Conservation (phyloP, 35 echinoderm and acorn worm species). For the Ophioderma brevispina region DNA sequence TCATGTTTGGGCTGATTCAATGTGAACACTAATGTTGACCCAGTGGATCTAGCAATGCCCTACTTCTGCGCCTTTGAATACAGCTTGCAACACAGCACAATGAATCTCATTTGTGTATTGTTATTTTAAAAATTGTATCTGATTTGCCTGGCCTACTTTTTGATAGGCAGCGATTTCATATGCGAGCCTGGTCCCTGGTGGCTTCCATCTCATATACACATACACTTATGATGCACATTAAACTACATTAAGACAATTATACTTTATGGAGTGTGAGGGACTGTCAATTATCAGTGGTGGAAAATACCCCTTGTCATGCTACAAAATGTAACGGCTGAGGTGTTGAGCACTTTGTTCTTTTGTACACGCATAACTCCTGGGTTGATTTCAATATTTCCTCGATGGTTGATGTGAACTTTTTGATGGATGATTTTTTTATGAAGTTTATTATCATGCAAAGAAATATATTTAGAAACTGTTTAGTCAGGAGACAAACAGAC, state of each 20-base stretch:
- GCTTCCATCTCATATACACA: background rate
- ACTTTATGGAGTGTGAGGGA: background rate
- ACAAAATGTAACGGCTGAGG: too few species aligned
- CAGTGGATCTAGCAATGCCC: background rate
- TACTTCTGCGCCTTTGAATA: background rate
- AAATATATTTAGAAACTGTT: too few species aligned
- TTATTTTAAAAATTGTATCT: conserved; percentile 9
- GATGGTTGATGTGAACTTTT: too few species aligned
- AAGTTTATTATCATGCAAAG: too few species aligned
- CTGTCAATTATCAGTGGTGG: background rate
- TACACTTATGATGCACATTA: background rate
- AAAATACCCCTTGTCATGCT: too few species aligned
- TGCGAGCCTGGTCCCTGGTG: background rate
- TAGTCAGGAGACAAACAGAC: too few species aligned
- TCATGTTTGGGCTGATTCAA: background rate
- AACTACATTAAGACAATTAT: conserved; percentile 4
- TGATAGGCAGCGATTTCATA: conserved; percentile 3
- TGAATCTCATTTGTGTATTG: conserved; percentile 14
- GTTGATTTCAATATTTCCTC: too few species aligned
- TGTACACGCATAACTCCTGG: too few species aligned
- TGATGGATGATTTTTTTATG: too few species aligned
- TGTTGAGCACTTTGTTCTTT: too few species aligned
- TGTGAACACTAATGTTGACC: background rate
- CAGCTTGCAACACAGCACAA: background rate
- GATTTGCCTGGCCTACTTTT: background rate